Conservation (phyloP, 2,888 invertebrate genomes). For the Catocala nupta region DNA sequence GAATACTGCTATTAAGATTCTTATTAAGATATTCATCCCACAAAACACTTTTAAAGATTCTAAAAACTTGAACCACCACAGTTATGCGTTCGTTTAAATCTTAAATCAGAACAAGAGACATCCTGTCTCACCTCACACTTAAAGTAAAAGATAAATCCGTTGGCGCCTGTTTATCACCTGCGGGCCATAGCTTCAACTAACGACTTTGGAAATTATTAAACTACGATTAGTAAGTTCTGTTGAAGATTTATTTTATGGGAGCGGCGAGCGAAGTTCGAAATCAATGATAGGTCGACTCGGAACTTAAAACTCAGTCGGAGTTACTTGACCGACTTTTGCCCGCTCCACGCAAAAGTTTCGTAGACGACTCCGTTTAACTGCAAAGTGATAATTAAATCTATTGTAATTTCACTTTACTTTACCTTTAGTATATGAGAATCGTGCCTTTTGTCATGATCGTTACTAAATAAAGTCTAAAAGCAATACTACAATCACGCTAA, state of each 20-base stretch:
- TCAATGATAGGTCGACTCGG: constrained; percentile 38
- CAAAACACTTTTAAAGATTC: background rate
- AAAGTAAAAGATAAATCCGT: constrained; percentile 6
- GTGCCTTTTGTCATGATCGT: background rate
- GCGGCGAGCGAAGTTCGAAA: constrained; percentile 26
- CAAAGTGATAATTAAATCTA: constrained; percentile 30
- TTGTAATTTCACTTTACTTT: constrained; percentile 11
- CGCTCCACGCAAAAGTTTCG: constrained; percentile 25
- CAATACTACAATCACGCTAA: too few species aligned
- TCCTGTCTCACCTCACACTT: too few species aligned
- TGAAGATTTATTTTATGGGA: constrained; percentile 42
- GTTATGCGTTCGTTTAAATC: background rate
- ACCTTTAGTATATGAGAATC: background rate
- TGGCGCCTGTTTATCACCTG: constrained; percentile 21
- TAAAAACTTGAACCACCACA: background rate
- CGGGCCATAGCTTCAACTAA: constrained; percentile 17
- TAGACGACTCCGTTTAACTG: constrained; percentile 23
- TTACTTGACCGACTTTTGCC: constrained; percentile 42
- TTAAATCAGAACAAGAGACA: background rate
- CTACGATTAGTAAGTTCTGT: constrained; percentile 44
- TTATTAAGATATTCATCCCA: too few species aligned
- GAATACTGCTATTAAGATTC: too few species aligned
- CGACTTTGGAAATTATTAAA: constrained; percentile 36
- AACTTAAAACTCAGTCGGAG: constrained; percentile 32
- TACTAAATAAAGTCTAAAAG: too few species aligned